Percentiles rank a stretch among this genome's conserved stretches.
Evolutionary conservation across 2,797 vertebrate genomes (phyloP).

Genomic region (Eidolon dupreanum): DNA sequence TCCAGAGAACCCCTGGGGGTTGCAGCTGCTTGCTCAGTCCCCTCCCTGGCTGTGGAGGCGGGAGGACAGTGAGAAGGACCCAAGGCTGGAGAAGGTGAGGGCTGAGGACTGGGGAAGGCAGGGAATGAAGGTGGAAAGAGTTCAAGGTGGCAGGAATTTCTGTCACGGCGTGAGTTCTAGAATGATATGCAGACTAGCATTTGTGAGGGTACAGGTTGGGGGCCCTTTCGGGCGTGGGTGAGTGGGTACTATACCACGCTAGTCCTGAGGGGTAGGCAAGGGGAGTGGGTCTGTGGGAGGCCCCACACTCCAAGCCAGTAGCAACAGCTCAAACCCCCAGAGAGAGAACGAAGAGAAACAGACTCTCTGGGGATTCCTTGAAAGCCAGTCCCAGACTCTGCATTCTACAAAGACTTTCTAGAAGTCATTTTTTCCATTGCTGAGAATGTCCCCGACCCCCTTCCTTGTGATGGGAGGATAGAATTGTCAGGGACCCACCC

Average conservation of each 20-base stretch:
- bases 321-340: not conserved
- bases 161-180: not conserved
- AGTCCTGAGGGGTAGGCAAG: not conserved
- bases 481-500: not conserved
- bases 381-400: not conserved
- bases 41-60: not conserved
- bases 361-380: not conserved
- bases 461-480: not conserved
- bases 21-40: slow-evolving; percentile 43
- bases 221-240: not conserved
- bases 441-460: not conserved
- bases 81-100: not conserved
- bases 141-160: not conserved
- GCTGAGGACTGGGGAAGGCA: not conserved
- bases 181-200: not conserved
- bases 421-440: slow-evolving; percentile 14
- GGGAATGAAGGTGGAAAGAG: not conserved
- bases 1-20: slow-evolving; percentile 44
- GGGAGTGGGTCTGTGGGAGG: not conserved
- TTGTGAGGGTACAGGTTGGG: not conserved
- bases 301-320: not conserved
- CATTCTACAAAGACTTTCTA: slow-evolving; percentile 1
- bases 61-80: not conserved
- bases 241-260: not conserved
- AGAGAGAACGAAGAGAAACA: not conserved